Conservation (phyloP, 2,888 invertebrate species). For the Lasioglossum oenotherae region DNA sequence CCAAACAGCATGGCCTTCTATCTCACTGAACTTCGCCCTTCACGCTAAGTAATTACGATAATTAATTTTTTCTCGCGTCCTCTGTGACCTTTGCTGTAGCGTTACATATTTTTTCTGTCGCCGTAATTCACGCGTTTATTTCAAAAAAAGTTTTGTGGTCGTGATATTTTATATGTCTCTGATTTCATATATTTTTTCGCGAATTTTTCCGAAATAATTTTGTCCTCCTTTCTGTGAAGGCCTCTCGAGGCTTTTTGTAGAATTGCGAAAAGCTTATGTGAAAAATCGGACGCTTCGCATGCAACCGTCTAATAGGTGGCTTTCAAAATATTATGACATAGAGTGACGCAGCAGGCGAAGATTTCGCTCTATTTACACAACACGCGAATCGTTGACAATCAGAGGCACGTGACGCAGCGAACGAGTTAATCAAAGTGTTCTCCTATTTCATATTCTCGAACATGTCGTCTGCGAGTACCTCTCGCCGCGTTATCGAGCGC, state of each 20-base stretch:
- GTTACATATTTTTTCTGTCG: neutral
- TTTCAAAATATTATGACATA: conserved; percentile 8
- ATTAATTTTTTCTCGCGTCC: neutral
- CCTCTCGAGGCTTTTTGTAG: too few species aligned
- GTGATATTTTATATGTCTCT: neutral
- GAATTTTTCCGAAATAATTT: too few species aligned
- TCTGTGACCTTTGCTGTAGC: neutral
- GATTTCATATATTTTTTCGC: too few species aligned
- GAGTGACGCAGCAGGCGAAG: neutral
- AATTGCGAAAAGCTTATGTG: too few species aligned
- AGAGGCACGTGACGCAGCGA: conserved; percentile 2
- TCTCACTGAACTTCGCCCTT: conserved; percentile 6
- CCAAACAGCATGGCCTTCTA: neutral
- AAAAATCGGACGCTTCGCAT: too few species aligned
- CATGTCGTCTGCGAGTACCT: neutral
- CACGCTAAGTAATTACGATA: neutral
- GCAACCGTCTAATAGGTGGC: neutral
- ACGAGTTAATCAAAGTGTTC: neutral
- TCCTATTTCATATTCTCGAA: conserved; percentile 13
- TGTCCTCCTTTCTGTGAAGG: too few species aligned
- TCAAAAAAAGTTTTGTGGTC: neutral
- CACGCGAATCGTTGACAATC: conserved; percentile 6
- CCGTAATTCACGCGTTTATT: neutral
- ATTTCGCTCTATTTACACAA: conserved; percentile 3
- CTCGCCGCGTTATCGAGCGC: neutral